phyloP scores from a whole-genome alignment of 2,888 invertebrate genomes.

The Aphidoletes aphidimyza region DNA sequence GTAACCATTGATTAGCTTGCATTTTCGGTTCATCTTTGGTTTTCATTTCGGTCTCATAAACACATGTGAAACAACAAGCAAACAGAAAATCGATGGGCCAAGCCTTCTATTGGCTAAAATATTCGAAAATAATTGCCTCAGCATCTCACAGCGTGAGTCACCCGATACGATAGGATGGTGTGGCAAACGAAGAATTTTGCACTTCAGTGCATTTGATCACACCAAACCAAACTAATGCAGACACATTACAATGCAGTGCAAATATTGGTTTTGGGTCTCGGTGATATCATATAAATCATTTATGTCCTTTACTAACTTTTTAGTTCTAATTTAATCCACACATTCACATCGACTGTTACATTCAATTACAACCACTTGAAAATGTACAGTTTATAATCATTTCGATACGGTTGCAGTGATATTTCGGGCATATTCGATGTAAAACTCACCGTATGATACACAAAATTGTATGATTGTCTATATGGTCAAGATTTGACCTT shows the following conservation, averaged over 20 bases:
- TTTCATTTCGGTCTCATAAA: not conserved
- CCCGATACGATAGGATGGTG: no score
- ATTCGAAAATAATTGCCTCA: not conserved
- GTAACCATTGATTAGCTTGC: constrained; percentile 52
- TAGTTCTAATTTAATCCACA: constrained; percentile 10
- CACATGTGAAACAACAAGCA: not conserved
- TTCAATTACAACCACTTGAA: constrained; percentile 41
- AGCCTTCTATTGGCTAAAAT: not conserved
- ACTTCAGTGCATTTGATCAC: constrained; percentile 7
- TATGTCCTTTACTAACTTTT: not conserved
- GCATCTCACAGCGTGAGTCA: no score
- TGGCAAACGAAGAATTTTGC: constrained; percentile 4
- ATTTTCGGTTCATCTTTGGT: constrained; percentile 51
- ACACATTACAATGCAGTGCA: constrained; percentile 28
- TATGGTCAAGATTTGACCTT: no score
- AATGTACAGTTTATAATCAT: constrained; percentile 1
- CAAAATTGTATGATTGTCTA: no score
- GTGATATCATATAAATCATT: constrained; percentile 30
- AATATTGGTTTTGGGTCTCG: constrained; percentile 42
- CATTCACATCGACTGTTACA: constrained; percentile 25
- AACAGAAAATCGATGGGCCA: constrained; percentile 6
- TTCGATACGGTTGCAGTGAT: not conserved
- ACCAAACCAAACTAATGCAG: not conserved
- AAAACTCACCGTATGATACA: no score
- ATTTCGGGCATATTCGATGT: no score